Percentiles rank a stretch among this genome's conserved stretches.
phyloP scores from a whole-genome alignment of 2,113 vertebrate genomes.

The Reinhardtius hippoglossoides region DNA sequence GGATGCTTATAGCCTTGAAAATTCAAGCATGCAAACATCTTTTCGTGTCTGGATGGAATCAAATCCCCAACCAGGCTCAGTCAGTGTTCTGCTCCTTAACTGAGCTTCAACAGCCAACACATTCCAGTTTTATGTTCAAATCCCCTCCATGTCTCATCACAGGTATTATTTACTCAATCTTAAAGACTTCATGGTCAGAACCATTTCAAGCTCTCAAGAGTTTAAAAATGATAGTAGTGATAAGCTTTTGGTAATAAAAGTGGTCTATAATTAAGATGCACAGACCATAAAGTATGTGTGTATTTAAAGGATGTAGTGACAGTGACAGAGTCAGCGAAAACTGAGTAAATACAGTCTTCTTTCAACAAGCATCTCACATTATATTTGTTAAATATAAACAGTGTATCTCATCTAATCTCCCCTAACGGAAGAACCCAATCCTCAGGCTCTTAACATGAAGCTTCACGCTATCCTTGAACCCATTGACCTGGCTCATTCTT shows the following conservation, averaged over 20 bases:
- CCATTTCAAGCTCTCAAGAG: not conserved
- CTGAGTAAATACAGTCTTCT: slow-evolving; percentile 34
- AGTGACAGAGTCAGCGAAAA: slow-evolving; percentile 37
- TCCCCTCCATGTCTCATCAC: not conserved
- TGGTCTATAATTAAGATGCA: slow-evolving; percentile 27
- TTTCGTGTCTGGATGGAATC: slow-evolving; percentile 26
- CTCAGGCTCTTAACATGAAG: slow-evolving; percentile 27
- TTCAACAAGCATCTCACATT: slow-evolving; percentile 61
- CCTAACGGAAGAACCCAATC: slow-evolving; percentile 43
- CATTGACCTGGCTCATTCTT: slow-evolving; percentile 42
- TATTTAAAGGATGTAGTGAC: slow-evolving; percentile 52
- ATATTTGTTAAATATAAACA: slow-evolving; percentile 66
- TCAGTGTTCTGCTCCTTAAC: not conserved
- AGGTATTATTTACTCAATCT: not conserved
- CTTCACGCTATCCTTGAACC: slow-evolving; percentile 50
- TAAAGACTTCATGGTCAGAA: slow-evolving; percentile 16
- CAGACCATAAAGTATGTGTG: slow-evolving; percentile 9
- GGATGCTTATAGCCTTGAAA: not conserved
- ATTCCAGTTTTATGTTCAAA: slow-evolving; percentile 2
- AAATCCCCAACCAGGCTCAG: slow-evolving; percentile 26
- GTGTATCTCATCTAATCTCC: slow-evolving; percentile 30
- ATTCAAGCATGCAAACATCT: slow-evolving; percentile 14
- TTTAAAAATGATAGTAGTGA: slow-evolving; percentile 34
- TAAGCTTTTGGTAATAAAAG: slow-evolving; percentile 55
- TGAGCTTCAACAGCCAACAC: slow-evolving; percentile 10